Conservation (phyloP, 2,888 invertebrate species). For the Thereva nobilitata region DNA sequence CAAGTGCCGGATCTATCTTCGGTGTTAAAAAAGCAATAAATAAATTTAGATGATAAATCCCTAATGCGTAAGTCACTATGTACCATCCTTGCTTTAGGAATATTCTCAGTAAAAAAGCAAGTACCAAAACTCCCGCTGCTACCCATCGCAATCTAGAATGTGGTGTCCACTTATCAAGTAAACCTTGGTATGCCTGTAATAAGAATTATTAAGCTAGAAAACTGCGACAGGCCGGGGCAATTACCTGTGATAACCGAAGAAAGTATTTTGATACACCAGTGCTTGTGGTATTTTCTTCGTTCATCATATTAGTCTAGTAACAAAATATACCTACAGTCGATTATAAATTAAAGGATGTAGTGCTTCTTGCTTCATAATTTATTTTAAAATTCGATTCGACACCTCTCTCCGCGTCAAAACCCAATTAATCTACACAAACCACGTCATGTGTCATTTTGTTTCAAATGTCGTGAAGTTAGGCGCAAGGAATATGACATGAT, state of each 20-base stretch:
- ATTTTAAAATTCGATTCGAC: conserved; percentile 7
- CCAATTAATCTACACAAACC: conserved; percentile 12
- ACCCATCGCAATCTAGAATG: conserved; percentile 80
- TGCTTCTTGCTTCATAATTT: conserved; percentile 22
- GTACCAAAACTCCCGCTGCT: conserved; percentile 70
- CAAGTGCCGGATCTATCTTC: conserved; percentile 97
- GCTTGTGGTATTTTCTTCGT: conserved; percentile 52
- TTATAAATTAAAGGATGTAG: not conserved
- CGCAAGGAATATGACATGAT: not conserved
- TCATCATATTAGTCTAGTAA: conserved; percentile 54
- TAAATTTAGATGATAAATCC: conserved; percentile 98
- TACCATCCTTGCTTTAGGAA: conserved; percentile 97
- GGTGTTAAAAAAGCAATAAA: conserved; percentile 99
- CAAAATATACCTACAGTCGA: conserved; percentile 4
- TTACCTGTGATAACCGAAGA: conserved; percentile 57
- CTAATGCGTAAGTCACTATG: conserved; percentile 97
- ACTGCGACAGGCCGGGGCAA: conserved; percentile 2
- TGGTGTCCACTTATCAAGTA: conserved; percentile 86
- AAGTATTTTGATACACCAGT: conserved; percentile 54
- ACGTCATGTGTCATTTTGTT: conserved; percentile 21
- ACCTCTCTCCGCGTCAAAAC: not conserved
- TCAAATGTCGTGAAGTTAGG: not conserved
- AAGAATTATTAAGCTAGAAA: not conserved
- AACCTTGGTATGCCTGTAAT: conserved; percentile 70
- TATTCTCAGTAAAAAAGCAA: conserved; percentile 79